A percentile compares a stretch with the other conserved stretches of the same genome.
Conservation (phyloP, 2,113 vertebrate genomes). For the Pterophyllum scalare region DNA sequence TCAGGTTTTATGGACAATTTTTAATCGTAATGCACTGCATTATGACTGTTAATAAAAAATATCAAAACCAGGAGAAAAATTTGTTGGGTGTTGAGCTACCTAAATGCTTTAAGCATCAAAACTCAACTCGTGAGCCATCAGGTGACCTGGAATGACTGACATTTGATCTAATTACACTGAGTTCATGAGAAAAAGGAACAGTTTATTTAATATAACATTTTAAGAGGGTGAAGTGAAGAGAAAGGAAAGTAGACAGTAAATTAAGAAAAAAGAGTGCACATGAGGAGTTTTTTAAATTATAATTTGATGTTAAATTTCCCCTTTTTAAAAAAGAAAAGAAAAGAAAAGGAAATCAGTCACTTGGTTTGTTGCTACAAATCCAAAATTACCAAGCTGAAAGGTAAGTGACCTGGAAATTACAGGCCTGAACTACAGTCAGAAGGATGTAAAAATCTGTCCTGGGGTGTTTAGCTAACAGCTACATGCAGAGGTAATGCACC, state of each 20-base stretch:
- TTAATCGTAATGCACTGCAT: neutral
- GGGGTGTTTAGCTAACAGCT: neutral
- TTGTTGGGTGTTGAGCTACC: neutral
- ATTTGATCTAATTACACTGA: constrained; percentile 15
- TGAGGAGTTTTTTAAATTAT: too few species aligned
- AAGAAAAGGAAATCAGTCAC: neutral
- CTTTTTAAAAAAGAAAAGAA: neutral
- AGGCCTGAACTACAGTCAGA: neutral
- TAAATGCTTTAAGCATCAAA: neutral
- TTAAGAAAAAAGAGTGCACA: neutral
- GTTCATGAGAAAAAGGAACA: neutral
- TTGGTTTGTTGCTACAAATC: neutral
- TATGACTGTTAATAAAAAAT: neutral
- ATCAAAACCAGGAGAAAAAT: neutral
- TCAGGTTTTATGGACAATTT: neutral
- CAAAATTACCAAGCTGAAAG: neutral
- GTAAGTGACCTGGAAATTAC: neutral
- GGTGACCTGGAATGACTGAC: neutral
- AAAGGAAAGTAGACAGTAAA: neutral
- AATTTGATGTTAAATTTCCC: neutral
- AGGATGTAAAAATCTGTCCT: neutral
- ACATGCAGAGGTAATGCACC: neutral
- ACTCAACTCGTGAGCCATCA: constrained; percentile 2
- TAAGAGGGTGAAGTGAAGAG: neutral
- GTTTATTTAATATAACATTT: constrained; percentile 5